Evolutionary conservation across 1,140 invertebrate species (phyloP), one percentile per base, ranked within the genome.

Genomic region (Trachymyrmex septentrionalis): DNA sequence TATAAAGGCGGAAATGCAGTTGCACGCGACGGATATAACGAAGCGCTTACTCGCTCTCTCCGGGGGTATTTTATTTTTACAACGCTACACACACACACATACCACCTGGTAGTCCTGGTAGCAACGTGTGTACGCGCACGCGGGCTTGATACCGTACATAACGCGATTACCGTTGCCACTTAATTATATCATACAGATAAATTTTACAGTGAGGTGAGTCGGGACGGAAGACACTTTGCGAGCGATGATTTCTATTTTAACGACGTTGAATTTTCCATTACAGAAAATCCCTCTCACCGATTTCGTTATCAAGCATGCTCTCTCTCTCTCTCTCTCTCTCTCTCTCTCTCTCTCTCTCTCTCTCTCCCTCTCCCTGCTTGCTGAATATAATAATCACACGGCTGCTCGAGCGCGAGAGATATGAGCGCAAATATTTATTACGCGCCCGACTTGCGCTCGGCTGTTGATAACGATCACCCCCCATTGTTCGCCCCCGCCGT

Each of bases 261-360:
- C 75, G 64, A 61, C 75, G 53, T 81, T 78, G 85, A 86, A 80
- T 86, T 80, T 78, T 86, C 85, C 76, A 86, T 86, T 86, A 86
- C 64, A 24, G 64, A 78, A 86, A 86, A 86, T 80, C 53, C 76
- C 73, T 85, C 73, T 78, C 76, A 24, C 64, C 63, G 82, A 85
- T 77, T 80, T 78, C 34, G 75, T 66, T 78, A 85, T 85, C 72
- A 67, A 78, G 63, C 75, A 24, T 19, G 30, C 44, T 44, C 59
- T 78, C 59, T 75, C 57, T 24, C 57, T 76, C 59, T 75, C 57
- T 24, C 57, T 76, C 59, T 75, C 57, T 24, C 57, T 76, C 59
- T 75, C 57, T 24, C 57, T 76, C 59, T 75, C 57, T 24, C 57
- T 76, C 59, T 75, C 57, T 24, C 57, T 76, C 59, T 75, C 57